phyloP scores from a whole-genome alignment of 1,140 invertebrate genomes.

The Tachypleus tridentatus region DNA sequence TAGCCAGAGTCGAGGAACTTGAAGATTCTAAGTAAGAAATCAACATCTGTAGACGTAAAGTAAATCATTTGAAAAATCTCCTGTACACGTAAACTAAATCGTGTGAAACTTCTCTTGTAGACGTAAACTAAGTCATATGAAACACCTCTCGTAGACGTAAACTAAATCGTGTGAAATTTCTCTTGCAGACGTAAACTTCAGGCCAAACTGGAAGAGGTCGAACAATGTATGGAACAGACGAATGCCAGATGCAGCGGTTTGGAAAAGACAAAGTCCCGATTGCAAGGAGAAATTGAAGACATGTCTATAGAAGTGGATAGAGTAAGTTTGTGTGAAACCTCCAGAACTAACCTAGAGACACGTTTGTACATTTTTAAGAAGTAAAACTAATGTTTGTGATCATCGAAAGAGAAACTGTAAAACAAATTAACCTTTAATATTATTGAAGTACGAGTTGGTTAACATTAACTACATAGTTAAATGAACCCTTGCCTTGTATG shows the following conservation, averaged over 20 bases:
- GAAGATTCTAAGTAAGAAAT: conserved; percentile 74
- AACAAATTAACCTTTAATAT: not conserved
- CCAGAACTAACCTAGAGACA: not conserved
- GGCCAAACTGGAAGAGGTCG: conserved; percentile 89
- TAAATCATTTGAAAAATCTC: conserved; percentile 1
- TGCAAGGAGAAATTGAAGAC: conserved; percentile 96
- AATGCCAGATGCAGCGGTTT: conserved; percentile 91
- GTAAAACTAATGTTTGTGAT: not conserved
- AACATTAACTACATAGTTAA: no score
- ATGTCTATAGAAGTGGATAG: conserved; percentile 92
- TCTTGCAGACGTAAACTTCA: conserved; percentile 58
- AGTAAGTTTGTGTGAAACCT: conserved; percentile 4
- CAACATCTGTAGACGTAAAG: not conserved
- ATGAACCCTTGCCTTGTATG: no score
- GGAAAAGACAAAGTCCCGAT: conserved; percentile 94
- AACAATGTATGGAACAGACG: conserved; percentile 93
- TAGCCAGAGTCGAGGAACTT: conserved; percentile 91
- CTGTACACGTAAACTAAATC: not conserved
- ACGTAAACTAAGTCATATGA: not conserved
- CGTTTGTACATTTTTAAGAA: conserved; percentile 1
- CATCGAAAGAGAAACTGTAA: not conserved
- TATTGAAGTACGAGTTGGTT: no score
- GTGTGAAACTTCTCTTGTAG: not conserved
- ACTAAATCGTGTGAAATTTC: not conserved
- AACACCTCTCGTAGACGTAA: not conserved